Conservation (phyloP, 2,113 vertebrate species). For the Acanthochromis polyacanthus region DNA sequence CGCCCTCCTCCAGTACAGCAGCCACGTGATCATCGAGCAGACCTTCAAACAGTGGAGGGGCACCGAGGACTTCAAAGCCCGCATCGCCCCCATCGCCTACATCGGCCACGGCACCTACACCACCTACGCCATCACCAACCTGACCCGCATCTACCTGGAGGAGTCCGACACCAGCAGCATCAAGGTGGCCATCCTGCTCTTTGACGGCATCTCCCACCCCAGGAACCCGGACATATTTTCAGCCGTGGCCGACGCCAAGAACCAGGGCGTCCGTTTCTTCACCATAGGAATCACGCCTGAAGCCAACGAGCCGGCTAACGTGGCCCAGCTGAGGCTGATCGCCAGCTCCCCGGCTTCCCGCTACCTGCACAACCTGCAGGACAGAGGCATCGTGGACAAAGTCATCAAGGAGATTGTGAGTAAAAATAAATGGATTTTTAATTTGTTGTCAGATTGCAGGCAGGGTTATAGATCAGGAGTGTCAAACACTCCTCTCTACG, state of each 20-base stretch:
- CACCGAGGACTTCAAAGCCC: slow-evolving; percentile 86
- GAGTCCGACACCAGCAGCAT: slow-evolving; percentile 85
- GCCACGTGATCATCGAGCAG: slow-evolving; percentile 89
- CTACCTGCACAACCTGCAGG: slow-evolving; percentile 92
- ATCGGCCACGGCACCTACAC: slow-evolving; percentile 93
- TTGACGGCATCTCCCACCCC: slow-evolving; percentile 89
- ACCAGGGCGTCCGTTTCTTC: slow-evolving; percentile 91
- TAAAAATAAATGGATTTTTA: slow-evolving; percentile 47
- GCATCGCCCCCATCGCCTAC: slow-evolving; percentile 84
- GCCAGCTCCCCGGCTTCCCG: slow-evolving; percentile 87
- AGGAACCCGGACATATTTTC: slow-evolving; percentile 92
- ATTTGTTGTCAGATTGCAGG: too few relatives aligned
- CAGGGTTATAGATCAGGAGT: too few relatives aligned
- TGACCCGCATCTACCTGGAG: slow-evolving; percentile 89
- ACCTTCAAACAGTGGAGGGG: slow-evolving; percentile 91
- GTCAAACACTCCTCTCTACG: too few relatives aligned
- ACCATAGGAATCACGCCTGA: slow-evolving; percentile 89
- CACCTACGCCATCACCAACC: slow-evolving; percentile 93
- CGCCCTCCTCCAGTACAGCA: slow-evolving; percentile 93
- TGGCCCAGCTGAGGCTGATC: slow-evolving; percentile 86
- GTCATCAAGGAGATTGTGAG: slow-evolving; percentile 90
- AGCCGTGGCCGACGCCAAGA: slow-evolving; percentile 89
- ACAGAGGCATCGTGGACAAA: slow-evolving; percentile 85
- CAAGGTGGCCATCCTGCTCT: slow-evolving; percentile 90
- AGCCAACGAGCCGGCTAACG: slow-evolving; percentile 85